Conservation (phyloP, 2,113 vertebrate genomes). For the Malurus alboscapulatus region DNA sequence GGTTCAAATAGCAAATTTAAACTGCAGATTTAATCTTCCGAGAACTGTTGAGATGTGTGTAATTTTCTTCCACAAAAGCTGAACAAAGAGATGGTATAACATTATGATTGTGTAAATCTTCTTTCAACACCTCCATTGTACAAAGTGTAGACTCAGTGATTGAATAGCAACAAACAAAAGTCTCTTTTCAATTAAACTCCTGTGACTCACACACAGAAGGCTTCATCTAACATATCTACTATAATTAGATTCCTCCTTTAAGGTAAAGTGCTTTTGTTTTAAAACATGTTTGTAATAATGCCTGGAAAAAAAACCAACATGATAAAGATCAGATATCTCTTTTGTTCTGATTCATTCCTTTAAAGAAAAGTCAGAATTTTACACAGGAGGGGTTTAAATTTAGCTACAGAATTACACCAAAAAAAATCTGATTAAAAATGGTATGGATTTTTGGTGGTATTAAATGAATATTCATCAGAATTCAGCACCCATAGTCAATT, state of each 20-base stretch:
- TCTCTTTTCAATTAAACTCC: constrained; percentile 1
- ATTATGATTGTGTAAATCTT: constrained; percentile 60
- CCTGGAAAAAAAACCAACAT: background rate
- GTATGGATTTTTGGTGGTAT: background rate
- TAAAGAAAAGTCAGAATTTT: background rate
- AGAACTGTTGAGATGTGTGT: constrained; percentile 44
- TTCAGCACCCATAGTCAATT: background rate
- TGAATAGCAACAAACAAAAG: constrained; percentile 53
- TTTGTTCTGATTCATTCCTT: background rate
- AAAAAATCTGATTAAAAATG: background rate
- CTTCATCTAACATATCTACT: background rate
- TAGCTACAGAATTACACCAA: background rate
- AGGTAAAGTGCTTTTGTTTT: constrained; percentile 53
- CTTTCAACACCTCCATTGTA: constrained; percentile 59
- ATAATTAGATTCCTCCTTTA: constrained; percentile 23
- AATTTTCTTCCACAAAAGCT: constrained; percentile 56
- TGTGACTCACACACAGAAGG: constrained; percentile 26
- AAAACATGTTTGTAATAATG: constrained; percentile 14
- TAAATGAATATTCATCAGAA: background rate
- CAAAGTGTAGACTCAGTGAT: constrained; percentile 24
- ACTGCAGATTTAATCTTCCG: constrained; percentile 50
- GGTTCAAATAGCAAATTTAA: constrained; percentile 48
- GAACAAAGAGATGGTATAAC: constrained; percentile 59
- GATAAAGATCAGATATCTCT: background rate
- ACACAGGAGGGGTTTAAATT: background rate